These are phyloP conservation scores for Cyanoliseus patagonus DNA, from an alignment of 2,113 vertebrate species.

Conservation along the genomic window DNA sequence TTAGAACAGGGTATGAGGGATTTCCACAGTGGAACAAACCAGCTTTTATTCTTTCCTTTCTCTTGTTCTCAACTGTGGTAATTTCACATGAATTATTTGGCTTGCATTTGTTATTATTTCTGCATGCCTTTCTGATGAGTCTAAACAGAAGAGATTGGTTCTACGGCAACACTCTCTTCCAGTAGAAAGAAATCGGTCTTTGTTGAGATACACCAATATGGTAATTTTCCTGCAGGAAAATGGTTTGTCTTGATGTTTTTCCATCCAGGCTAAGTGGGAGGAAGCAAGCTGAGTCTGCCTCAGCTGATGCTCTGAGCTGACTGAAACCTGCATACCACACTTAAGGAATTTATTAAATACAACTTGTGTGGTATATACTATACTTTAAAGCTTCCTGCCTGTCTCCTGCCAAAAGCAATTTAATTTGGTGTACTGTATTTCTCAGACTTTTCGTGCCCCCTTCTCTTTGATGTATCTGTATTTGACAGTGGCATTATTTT, in stretches of 20 bases:
- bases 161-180: background rate
- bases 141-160: background rate
- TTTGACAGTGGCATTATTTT: background rate
- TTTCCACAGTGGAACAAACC: slow-evolving; percentile 37
- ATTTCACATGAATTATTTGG: background rate
- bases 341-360: slow-evolving; percentile 24
- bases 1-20: background rate
- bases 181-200: background rate
- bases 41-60: slow-evolving; percentile 34
- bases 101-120: background rate
- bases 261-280: background rate
- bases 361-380: background rate
- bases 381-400: background rate
- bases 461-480: background rate
- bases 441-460: background rate
- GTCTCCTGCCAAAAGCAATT: slow-evolving; percentile 8
- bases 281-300: background rate
- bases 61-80: background rate
- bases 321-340: slow-evolving; percentile 19
- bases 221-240: background rate
- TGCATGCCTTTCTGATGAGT: background rate
- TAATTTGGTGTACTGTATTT: background rate
- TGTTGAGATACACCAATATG: background rate
- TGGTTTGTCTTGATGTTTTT: background rate
- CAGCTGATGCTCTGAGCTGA: background rate